Base-by-base conservation (phyloP, 2,797 vertebrate species). In the Buphagus erythrorhynchus region DNA sequence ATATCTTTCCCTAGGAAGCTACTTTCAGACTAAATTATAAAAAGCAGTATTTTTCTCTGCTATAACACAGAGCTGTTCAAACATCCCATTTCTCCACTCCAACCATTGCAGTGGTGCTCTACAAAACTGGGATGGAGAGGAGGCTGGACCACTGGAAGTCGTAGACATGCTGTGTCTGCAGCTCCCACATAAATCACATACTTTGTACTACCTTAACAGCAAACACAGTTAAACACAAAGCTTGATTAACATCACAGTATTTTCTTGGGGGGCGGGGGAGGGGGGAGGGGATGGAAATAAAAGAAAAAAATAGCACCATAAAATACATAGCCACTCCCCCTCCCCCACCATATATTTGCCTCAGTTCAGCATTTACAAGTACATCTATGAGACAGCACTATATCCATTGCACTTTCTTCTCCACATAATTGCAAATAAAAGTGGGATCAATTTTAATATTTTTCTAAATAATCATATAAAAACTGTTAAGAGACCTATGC, bases 201-300 rank as follows among this genome's bases (percentile, higher is more conserved):
- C 26, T 87, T 92, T 71, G 40, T 84, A 83, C 65, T 71, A 36
- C 62, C 81, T 92, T 58, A 95, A 85, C 62, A 95, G 85, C 93
- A 93, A 92, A 86, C 89, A 83, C 59, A 75, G 75, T 86, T 54
- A 86, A 95, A 92, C 79, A 76, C 81, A 77, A 73, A 91, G 52
- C 59, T 87, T 51, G 45, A 48, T 42, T 90, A 17, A 3, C 51
- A 59, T 35, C 74, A 72, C 40, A n/a, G 46, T 43, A 55, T 42
- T 72, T 65, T 26, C 28, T 16, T 9, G 20, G 18, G 10, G 19
- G 8, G 49, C 16, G 46, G 19, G 9, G 18, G 18, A 9, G 19
- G 8, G 49, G 49, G 24, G 22, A 24, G 7, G 28, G 5, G 9
- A 3, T 3, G 5, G 13, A 21, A 26, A 5, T 1, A 4, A 10